phyloP scores from a whole-genome alignment of 2,797 vertebrate genomes.

The Coregonus suidteri region DNA sequence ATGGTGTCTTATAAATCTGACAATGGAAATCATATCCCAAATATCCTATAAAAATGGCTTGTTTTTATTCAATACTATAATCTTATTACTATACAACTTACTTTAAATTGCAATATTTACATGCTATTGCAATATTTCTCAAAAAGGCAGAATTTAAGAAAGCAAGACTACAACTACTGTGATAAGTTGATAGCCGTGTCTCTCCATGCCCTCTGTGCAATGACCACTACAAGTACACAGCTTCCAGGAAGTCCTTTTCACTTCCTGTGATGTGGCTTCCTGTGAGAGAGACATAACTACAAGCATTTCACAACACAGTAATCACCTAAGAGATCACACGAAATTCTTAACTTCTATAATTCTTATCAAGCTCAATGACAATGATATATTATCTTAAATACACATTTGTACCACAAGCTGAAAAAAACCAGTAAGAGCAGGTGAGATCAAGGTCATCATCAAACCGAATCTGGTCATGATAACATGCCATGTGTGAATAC shows the following conservation, averaged over 20 bases:
- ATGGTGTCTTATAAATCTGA: conserved; percentile 11
- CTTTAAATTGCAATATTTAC: conserved; percentile 36
- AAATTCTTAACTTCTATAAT: conserved; percentile 36
- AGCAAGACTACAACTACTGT: conserved; percentile 40
- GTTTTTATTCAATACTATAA: conserved; percentile 39
- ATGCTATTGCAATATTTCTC: conserved; percentile 43
- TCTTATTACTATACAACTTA: conserved; percentile 47
- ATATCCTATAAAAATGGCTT: conserved; percentile 40
- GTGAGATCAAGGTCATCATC: conserved; percentile 53
- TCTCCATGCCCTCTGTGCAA: conserved; percentile 1
- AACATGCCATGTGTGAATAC: conserved; percentile 19
- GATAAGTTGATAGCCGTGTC: conserved; percentile 39
- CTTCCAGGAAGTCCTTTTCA: conserved; percentile 11
- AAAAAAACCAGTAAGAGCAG: conserved; percentile 46
- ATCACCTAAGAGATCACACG: conserved; percentile 16
- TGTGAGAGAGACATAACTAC: conserved; percentile 32
- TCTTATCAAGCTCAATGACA: conserved; percentile 32
- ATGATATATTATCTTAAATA: conserved; percentile 28
- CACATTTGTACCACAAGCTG: conserved; percentile 49
- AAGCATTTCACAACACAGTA: conserved; percentile 31
- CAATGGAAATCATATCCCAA: conserved; percentile 46
- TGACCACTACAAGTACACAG: neutral
- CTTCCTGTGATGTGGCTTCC: conserved; percentile 23
- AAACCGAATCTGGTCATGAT: conserved; percentile 47
- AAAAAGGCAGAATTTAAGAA: conserved; percentile 41